Evolutionary conservation across 2,888 invertebrate species (phyloP), one percentile per base, ranked within the genome.

Genomic region (Xylota segnis): DNA sequence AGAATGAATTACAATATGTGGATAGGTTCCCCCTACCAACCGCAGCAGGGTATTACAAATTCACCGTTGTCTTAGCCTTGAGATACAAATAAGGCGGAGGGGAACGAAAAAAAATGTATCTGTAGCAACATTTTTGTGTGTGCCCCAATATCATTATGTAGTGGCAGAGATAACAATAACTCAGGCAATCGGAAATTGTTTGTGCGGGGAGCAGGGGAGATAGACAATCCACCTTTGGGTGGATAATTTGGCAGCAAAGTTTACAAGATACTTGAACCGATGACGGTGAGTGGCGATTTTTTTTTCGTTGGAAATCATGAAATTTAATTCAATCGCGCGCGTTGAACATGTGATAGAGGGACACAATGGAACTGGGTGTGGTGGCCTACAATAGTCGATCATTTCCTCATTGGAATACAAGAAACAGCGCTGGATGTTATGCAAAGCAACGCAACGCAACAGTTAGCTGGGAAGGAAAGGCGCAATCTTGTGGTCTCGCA

Each of bases 301-400:
- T 68, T 32, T 59, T 74, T 68, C 18, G 9, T 63, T 78, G 47
- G 61, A 75, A 70, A 16, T 54, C 70, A 79, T 71, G 58, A 79
- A 79, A 75, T 65, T 84, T 59, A 75, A 79, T 75, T 71, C 75
- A 79, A 75, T 18, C 7, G 45, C 43, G 52, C 29, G 58, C 59
- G 29, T 32, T 47, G 37, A 23, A 71, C 77, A 66, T 84, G 45
- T 29, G 70, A 79, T 61, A 52, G n/a, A n/a, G 58, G 72, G 52
- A 43, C 47, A 71, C 79, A 81, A 76, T 75, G 18, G 65, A 37
- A 27, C 32, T 70, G 79, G 79, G 84, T 84, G 84, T 79, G 84
- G 84, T 71, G 84, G 79, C 81, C 84, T 75, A 79, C 79, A 84
- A 79, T 79, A 66, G 75, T 79, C 79, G 79, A 79, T 84, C 79